Conservation (phyloP, 2,113 vertebrate species). For the Tringa solitaria region DNA sequence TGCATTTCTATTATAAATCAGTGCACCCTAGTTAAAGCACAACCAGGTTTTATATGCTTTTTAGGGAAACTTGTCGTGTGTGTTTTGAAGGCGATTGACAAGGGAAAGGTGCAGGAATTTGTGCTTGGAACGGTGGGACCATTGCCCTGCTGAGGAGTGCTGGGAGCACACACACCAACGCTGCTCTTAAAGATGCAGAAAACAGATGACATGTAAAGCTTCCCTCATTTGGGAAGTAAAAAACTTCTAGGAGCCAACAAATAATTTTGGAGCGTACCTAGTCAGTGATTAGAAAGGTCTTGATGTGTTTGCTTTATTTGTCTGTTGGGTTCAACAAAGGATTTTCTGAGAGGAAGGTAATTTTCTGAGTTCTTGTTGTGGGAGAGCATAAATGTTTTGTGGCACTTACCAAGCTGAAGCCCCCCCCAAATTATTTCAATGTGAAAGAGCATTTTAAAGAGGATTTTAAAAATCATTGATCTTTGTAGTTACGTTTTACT, state of each 20-base stretch:
- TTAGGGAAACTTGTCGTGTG: neutral
- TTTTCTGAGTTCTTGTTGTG: neutral
- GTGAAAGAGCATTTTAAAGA: neutral
- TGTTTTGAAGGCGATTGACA: neutral
- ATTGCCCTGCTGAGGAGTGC: accelerated
- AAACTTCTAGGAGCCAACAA: neutral
- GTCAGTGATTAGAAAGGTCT: neutral
- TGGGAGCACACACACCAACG: neutral
- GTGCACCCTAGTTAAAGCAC: neutral
- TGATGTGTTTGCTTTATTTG: neutral
- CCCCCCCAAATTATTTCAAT: neutral
- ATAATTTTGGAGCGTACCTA: neutral
- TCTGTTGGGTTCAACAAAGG: neutral
- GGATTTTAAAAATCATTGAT: neutral
- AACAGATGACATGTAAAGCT: neutral
- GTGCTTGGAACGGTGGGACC: neutral
- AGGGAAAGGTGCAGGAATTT: neutral
- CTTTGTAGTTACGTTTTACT: neutral
- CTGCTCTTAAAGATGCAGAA: neutral
- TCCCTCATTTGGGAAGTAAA: neutral
- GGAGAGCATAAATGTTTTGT: neutral
- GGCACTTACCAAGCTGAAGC: neutral
- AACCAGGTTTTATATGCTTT: neutral
- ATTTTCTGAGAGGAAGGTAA: neutral
- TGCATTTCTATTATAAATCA: neutral